Evolutionary conservation across 1,140 invertebrate genomes (phyloP), one percentile per base, ranked within the genome.

Genomic region (Bradysia coprophila): DNA sequence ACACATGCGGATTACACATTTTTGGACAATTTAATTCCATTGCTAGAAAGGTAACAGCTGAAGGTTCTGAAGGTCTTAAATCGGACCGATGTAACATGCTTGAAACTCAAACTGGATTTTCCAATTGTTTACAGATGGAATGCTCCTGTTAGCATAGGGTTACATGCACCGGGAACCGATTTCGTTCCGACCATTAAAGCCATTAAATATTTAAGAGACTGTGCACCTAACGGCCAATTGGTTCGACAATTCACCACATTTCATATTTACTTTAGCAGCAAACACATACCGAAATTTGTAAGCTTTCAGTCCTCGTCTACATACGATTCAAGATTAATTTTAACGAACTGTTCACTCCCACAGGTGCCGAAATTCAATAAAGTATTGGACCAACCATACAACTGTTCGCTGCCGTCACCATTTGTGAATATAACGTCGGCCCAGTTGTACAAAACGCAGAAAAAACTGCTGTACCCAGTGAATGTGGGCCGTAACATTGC

Each of bases 1-100:
- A 93, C 89, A 8, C 89, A 93, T 57, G 86, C 82, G 2, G 86
- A 89, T 52, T 89, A 78, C 56, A 88, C 87, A 40, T 91, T 90
- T 63, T 69, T 93, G 49, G 84, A 91, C 56, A 92, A 94, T 63
- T 65, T 91, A 39, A 73, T 79, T 53, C 83, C 84, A 24, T 63
- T 93, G 48, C 62, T 89, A 47, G 75, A 87, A 52, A 64, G 68
- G 68, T 71, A 49, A 62, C 59, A 28, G 13, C 6, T 8, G 24
- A 28, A 37, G n/a, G n/a, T n/a, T n/a, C n/a, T n/a, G n/a, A n/a
- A n/a, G n/a, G n/a, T n/a, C n/a, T n/a, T n/a, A n/a, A n/a, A n/a
- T n/a, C n/a, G n/a, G n/a, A n/a, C n/a, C n/a, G n/a, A n/a, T n/a
- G n/a, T n/a, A n/a, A n/a, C n/a, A n/a, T n/a, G n/a, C n/a, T n/a